Evolutionary conservation across 1,140 invertebrate species (phyloP).

Genomic region (Phymastichus coffea): DNA sequence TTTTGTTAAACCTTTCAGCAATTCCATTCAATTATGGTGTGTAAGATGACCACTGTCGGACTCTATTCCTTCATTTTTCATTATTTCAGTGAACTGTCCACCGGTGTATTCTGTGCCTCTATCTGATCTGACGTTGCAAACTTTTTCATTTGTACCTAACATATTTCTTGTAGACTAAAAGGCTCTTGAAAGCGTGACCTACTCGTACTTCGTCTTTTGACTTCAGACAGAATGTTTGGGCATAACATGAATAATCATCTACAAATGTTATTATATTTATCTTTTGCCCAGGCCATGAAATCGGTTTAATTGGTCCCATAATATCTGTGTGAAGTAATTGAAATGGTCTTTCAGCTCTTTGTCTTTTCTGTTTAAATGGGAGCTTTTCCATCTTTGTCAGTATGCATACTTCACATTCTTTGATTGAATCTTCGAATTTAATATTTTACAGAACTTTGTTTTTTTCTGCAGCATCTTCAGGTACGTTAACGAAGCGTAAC

Average conservation of each 20-base stretch:
- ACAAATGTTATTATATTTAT: constrained; percentile 21
- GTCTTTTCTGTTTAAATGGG: too few species aligned
- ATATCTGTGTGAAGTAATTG: constrained; percentile 23
- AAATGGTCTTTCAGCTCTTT: constrained; percentile 19
- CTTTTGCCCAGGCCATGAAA: constrained; percentile 15
- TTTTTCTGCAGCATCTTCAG: constrained; percentile 33
- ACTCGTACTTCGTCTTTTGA: constrained; percentile 26
- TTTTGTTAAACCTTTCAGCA: too few species aligned
- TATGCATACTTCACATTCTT: constrained; percentile 32
- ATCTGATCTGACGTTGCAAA: constrained; percentile 30
- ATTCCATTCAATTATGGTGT: constrained; percentile 42
- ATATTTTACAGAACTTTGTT: too few species aligned
- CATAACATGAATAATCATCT: constrained; percentile 23
- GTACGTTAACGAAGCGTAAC: constrained; percentile 33
- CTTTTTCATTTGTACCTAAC: constrained; percentile 24
- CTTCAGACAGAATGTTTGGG: constrained; percentile 18
- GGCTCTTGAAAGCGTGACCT: constrained; percentile 17
- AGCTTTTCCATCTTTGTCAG: too few species aligned
- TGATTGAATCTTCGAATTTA: constrained; percentile 32
- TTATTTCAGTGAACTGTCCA: constrained; percentile 25
- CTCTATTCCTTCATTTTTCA: constrained; percentile 30
- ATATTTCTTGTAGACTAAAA: constrained; percentile 21
- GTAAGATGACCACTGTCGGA: constrained; percentile 23
- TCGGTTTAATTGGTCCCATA: constrained; percentile 30
- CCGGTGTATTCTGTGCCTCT: constrained; percentile 28